Evolutionary conservation across 30 jellyfish, hydroid and myxozoan genomes (phyloP), one percentile per base, ranked within the genome.

Genomic region (Hydra vulgaris): DNA sequence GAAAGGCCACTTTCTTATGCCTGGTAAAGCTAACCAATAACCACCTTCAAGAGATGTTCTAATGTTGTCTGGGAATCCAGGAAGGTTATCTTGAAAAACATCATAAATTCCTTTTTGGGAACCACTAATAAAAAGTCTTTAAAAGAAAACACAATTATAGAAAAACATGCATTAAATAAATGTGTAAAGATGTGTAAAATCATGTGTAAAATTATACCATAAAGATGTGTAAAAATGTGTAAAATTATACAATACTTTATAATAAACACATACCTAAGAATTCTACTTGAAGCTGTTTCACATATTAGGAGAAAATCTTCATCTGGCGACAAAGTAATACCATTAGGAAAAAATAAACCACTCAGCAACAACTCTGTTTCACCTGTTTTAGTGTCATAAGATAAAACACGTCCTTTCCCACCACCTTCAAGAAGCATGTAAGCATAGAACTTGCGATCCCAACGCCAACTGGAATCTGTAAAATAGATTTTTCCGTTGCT

Each of bases 61-160:
- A 0, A 92, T 92, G 78, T 92, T 92, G 88, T 92, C 98, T 20
- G 98, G 98, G 69, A 80, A 72, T 0, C 98, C 98, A 25, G 98
- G 98, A 1, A 92, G 94, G 75, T 92, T 92, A 66, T 92, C 98
- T 25, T 27, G 73, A 73, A 92, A 92, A 15, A 92, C 74, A 76
- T 92, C 98, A 79, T 92, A 92, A 27, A 92, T 72, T 1, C 98
- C 98, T 54, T 90, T 84, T 72, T 84, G 84, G 53, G 89, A 81
- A 17, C 98, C 98, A 79, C 85, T 87, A 18, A 92, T 80, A 79
- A 27, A 79, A 53, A 81, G 84, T 83, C 98, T 92, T 66, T 18
- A 74, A 15, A 66, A 23, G 23, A 55, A 71, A 21, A 21, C 8
- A 0, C 81, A 0, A 68, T n/a, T 68, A 68, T 20, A 21, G 8